phyloP scores from a whole-genome alignment of 2,113 vertebrate genomes.

The Anguilla rostrata region DNA sequence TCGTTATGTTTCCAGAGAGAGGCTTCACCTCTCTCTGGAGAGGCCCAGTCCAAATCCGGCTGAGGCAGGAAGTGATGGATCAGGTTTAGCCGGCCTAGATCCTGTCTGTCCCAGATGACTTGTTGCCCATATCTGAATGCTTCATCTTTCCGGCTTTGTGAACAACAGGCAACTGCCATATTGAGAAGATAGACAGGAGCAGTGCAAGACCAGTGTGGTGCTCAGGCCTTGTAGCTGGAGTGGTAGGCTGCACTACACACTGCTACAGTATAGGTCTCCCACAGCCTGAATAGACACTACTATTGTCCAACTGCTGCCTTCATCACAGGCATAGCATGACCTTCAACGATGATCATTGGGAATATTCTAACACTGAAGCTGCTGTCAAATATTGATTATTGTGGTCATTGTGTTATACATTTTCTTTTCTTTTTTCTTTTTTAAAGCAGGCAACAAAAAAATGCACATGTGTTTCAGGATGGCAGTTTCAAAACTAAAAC shows the following conservation, averaged over 20 bases:
- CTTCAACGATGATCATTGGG: background rate
- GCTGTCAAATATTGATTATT: background rate
- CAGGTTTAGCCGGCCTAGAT: background rate
- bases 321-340: background rate
- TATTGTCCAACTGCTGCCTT: background rate
- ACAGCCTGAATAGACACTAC: background rate
- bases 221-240: background rate
- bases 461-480: too few species aligned
- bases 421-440: too few species aligned
- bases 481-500: too few species aligned
- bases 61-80: background rate
- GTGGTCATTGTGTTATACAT: background rate
- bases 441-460: too few species aligned
- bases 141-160: slow-evolving; percentile 6
- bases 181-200: background rate
- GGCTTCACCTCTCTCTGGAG: background rate
- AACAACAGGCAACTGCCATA: background rate
- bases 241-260: background rate
- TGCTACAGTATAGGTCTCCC: background rate
- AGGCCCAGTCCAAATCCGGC: background rate
- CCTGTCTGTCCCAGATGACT: background rate
- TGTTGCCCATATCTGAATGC: background rate
- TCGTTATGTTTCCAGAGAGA: background rate
- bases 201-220: background rate
- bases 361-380: background rate